A percentile compares a stretch with the other conserved stretches of the same genome.
Conservation (phyloP, 2,113 vertebrate species). For the Rynchops niger region DNA sequence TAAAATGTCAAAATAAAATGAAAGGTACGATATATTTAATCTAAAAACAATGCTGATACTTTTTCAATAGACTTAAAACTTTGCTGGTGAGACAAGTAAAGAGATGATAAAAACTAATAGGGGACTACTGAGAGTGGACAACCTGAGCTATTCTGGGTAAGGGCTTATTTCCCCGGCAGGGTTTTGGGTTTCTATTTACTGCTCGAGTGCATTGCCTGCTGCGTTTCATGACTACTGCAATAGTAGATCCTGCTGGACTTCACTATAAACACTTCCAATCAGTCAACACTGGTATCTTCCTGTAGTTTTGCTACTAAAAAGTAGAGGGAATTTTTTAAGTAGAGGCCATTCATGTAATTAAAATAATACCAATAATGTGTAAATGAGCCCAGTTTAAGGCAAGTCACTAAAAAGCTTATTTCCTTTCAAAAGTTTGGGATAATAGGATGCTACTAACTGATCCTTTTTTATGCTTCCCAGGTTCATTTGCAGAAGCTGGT, state of each 20-base stretch:
- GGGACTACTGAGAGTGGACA: background rate
- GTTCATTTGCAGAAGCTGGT: background rate
- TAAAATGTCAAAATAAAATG: background rate
- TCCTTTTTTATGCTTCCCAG: background rate
- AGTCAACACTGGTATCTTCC: background rate
- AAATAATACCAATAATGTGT: constrained; percentile 43
- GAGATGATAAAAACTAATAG: background rate
- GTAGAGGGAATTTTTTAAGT: background rate
- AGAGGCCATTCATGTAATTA: constrained; percentile 36
- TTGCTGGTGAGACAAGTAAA: background rate
- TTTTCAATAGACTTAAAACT: background rate
- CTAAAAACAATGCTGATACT: background rate
- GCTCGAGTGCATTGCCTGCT: background rate
- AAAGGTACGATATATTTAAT: background rate
- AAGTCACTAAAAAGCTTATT: constrained; percentile 15
- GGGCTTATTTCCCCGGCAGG: background rate
- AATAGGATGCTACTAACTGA: constrained; percentile 40
- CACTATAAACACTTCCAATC: background rate
- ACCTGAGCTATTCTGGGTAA: background rate
- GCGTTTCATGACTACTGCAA: background rate
- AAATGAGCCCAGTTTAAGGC: constrained; percentile 1
- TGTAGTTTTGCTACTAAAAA: constrained; percentile 29
- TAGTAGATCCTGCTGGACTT: constrained; percentile 21
- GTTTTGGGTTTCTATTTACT: constrained; percentile 1
- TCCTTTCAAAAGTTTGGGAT: constrained; percentile 14